These are phyloP conservation scores for Grallaria varia DNA, from an alignment of 2,113 vertebrate species.

Conservation along the genomic window DNA sequence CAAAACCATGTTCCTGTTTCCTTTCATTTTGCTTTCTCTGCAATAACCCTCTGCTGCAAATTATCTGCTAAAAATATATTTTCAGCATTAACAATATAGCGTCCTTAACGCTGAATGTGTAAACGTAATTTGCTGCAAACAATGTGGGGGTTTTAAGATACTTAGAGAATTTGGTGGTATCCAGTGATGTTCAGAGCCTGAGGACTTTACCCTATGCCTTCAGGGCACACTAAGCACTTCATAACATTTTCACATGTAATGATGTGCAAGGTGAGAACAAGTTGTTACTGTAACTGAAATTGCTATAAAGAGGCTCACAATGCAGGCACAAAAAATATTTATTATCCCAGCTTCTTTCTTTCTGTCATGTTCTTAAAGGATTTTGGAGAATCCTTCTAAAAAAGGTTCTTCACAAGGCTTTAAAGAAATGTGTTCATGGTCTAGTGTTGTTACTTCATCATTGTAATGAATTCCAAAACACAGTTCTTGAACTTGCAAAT, in stretches of 20 bases:
- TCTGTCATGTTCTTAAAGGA: neutral
- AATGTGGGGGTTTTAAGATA: neutral
- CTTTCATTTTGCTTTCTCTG: neutral
- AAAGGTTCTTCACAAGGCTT: neutral
- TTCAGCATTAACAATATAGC: neutral
- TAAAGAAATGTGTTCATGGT: neutral
- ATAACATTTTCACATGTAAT: neutral
- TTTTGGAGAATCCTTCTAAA: neutral
- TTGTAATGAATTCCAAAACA: neutral
- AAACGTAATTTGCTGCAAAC: neutral
- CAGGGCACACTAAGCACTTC: neutral
- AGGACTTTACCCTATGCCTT: neutral
- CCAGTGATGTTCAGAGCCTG: neutral
- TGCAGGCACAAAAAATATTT: neutral
- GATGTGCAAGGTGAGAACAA: neutral
- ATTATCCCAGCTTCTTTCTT: neutral
- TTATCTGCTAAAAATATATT: neutral
- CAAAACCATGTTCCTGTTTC: neutral
- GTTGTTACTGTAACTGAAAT: neutral
- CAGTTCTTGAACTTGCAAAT: neutral
- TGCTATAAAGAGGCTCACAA: neutral
- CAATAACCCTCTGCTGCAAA: neutral
- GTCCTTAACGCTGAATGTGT: neutral
- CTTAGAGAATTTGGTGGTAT: neutral
- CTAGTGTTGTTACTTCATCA: neutral